phyloP scores from a whole-genome alignment of 2,113 vertebrate genomes.

The Cinclus mexicanus region DNA sequence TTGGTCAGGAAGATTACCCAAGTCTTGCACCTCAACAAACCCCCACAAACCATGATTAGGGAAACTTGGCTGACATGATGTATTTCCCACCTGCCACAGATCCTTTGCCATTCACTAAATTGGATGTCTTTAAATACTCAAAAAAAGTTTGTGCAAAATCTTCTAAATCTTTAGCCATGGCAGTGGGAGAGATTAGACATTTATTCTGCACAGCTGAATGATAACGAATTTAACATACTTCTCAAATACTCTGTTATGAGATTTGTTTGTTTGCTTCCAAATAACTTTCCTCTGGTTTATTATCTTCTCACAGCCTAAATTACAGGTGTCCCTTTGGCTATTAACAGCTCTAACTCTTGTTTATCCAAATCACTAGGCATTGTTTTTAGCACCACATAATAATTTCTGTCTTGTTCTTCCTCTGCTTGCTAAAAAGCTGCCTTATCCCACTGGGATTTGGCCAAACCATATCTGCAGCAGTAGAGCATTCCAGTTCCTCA shows the following conservation, averaged over 20 bases:
- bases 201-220: background rate
- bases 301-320: background rate
- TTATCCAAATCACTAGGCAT: slow-evolving; percentile 17
- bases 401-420: background rate
- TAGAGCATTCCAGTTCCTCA: background rate
- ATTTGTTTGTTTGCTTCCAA: background rate
- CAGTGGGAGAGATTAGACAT: background rate
- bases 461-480: background rate
- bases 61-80: background rate
- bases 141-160: background rate
- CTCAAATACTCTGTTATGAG: background rate
- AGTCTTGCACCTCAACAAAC: no score
- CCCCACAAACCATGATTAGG: accelerated
- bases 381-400: slow-evolving; percentile 32
- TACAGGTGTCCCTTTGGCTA: background rate
- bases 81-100: background rate
- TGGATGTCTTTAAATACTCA: background rate
- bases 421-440: background rate
- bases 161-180: background rate
- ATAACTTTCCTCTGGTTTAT: slow-evolving; percentile 20
- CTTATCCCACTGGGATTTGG: background rate
- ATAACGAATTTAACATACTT: background rate
- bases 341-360: slow-evolving; percentile 16
- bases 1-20: no score
- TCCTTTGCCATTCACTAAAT: background rate